These are phyloP conservation scores for Synanthedon andrenaeformis DNA, from an alignment of 2,888 invertebrate species.

Conservation along the genomic window DNA sequence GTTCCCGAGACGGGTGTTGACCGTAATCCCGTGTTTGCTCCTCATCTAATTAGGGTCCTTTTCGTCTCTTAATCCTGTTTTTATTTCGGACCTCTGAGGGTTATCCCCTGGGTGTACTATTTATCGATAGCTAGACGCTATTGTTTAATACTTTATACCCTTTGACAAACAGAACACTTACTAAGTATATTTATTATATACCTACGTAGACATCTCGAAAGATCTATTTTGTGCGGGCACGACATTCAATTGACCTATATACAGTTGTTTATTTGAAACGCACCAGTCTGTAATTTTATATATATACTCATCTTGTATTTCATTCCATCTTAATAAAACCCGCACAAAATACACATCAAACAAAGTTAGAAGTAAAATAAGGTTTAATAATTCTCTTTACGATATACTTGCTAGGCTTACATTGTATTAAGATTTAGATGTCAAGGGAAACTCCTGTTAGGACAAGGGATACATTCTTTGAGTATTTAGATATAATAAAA, in stretches of 20 bases:
- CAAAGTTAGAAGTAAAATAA: too few relatives aligned
- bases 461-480: too few relatives aligned
- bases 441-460: too few relatives aligned
- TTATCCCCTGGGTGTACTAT: slow-evolving; percentile 20
- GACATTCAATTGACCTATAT: not conserved
- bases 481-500: too few relatives aligned
- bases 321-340: too few relatives aligned
- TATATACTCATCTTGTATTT: too few relatives aligned
- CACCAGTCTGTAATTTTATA: not conserved
- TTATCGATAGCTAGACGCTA: slow-evolving; percentile 19
- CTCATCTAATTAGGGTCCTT: slow-evolving; percentile 47
- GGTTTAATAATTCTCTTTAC: too few relatives aligned
- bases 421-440: too few relatives aligned
- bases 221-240: not conserved
- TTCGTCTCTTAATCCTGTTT: slow-evolving; percentile 38
- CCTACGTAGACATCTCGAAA: not conserved
- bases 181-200: not conserved
- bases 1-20: slow-evolving; percentile 29
- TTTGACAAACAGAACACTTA: not conserved
- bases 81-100: slow-evolving; percentile 24
- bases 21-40: slow-evolving; percentile 49
- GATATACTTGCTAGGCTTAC: too few relatives aligned
- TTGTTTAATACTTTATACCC: slow-evolving; percentile 10
- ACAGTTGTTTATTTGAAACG: not conserved
- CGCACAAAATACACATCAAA: too few relatives aligned